Percentiles rank a stretch among this genome's conserved stretches.
Conservation (phyloP, 2,113 vertebrate species). For the Austrofundulus limnaeus region DNA sequence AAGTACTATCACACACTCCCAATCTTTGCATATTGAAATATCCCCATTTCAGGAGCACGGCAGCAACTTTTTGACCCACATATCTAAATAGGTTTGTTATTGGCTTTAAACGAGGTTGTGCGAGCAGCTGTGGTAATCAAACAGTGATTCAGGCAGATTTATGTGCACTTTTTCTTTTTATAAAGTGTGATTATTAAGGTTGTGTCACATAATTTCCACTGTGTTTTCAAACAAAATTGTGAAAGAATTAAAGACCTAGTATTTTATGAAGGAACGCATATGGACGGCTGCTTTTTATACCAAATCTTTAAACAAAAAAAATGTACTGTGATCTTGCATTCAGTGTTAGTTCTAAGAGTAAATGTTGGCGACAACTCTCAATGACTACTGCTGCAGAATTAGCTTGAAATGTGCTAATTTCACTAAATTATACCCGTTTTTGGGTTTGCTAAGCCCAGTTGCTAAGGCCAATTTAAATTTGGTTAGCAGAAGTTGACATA, state of each 20-base stretch:
- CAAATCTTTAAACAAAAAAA: too few relatives aligned
- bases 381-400: too few relatives aligned
- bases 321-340: too few relatives aligned
- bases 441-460: too few relatives aligned
- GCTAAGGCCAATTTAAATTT: too few relatives aligned
- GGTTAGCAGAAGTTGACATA: too few relatives aligned
- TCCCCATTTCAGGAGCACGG: slow-evolving; percentile 44
- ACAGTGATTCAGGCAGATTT: slow-evolving; percentile 37
- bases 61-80: slow-evolving; percentile 8
- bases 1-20: slow-evolving; percentile 59
- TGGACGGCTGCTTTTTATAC: too few relatives aligned
- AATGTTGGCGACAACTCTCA: too few relatives aligned
- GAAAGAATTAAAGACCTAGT: neutral
- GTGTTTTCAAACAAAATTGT: neutral
- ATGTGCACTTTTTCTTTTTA: neutral
- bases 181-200: neutral
- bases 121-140: slow-evolving; percentile 60
- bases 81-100: slow-evolving; percentile 68
- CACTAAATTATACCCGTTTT: too few relatives aligned
- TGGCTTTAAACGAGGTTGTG: slow-evolving; percentile 57
- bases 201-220: neutral
- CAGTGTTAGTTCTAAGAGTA: too few relatives aligned
- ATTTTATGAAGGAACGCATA: too few relatives aligned
- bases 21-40: slow-evolving; percentile 64
- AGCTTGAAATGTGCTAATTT: too few relatives aligned